Base-by-base conservation (phyloP, 2,888 invertebrate species). In the Alentia gelatinosa region DNA sequence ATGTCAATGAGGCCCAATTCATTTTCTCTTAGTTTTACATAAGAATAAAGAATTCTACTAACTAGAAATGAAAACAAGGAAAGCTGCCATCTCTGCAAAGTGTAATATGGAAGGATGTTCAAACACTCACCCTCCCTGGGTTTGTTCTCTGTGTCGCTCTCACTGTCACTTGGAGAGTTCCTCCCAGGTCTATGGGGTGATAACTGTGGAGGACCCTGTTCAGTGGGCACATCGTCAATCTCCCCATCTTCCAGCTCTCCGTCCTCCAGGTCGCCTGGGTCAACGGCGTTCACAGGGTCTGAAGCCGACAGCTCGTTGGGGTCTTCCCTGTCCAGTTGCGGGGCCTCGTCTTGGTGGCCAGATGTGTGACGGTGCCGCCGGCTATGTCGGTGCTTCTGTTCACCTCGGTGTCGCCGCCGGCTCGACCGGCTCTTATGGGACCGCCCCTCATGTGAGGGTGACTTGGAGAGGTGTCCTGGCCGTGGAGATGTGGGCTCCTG, bases 201-300 rank as follows among this genome's bases (percentile, higher is more conserved):
- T 15, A 79, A 37, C 39, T 68, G 37, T 0, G 89, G 74, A 40
- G 86, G 42, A 19, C 40, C 88, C 26, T n/a, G n/a, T n/a, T 56
- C 90, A 56, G 23, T 90, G 19, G 89, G 92, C 7, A 89, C 91
- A 74, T 92, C 92, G 47, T 91, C 91, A 7, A 92, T 40, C 47
- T 92, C 92, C 30, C 92, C 92, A 40, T 92, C 92, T 79, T 92
- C 92, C 89, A 92, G 47, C 50, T 92, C 92, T 33, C 92, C 92
- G 50, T 92, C 92, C 74, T 92, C 92, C 35, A 89, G 47, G 47
- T 90, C 83, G 19, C 23, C 90, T 40, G 19, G 56, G 30, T 50
- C 35, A 19, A 12, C 42, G 40, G 47, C 40, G 33, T 9, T 5
- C n/a, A 40, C 12, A 9, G 9, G 9, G 26, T 63, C 56, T 42